Percentiles rank a stretch among this genome's conserved stretches.
Evolutionary conservation across 2,888 invertebrate genomes (phyloP).

Genomic region (Apamea crenata): DNA sequence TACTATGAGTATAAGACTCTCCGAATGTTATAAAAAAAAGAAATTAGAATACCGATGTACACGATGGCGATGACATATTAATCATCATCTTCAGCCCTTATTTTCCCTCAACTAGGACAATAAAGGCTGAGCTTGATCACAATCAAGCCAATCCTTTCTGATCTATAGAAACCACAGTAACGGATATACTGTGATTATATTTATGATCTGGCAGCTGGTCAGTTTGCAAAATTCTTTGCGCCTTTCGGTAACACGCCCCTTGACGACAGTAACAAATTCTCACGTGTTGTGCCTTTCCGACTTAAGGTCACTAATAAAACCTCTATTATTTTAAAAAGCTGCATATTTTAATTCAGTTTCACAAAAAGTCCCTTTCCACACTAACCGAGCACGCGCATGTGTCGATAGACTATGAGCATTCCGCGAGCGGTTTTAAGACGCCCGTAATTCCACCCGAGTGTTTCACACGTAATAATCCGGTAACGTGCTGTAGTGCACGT

Average conservation of each 20-base stretch:
- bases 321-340: neutral
- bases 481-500: constrained; percentile 77
- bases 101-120: neutral
- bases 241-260: no score
- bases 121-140: neutral
- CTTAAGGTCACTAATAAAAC: no score
- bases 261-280: neutral
- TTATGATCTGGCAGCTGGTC: neutral
- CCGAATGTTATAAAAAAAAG: neutral
- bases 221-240: neutral
- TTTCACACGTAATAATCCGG: constrained; percentile 86
- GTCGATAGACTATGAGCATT: constrained; percentile 76
- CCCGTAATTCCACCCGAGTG: constrained; percentile 82
- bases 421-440: constrained; percentile 82
- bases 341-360: neutral
- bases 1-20: neutral
- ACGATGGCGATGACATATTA: neutral
- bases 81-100: neutral
- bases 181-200: no score
- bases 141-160: neutral
- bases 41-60: neutral
- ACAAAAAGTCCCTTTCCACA: constrained; percentile 65
- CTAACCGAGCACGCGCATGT: constrained; percentile 43
- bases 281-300: no score
- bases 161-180: neutral